Base-by-base conservation (phyloP, 2,797 vertebrate species). In the Myoxocephalus aenaeus region DNA sequence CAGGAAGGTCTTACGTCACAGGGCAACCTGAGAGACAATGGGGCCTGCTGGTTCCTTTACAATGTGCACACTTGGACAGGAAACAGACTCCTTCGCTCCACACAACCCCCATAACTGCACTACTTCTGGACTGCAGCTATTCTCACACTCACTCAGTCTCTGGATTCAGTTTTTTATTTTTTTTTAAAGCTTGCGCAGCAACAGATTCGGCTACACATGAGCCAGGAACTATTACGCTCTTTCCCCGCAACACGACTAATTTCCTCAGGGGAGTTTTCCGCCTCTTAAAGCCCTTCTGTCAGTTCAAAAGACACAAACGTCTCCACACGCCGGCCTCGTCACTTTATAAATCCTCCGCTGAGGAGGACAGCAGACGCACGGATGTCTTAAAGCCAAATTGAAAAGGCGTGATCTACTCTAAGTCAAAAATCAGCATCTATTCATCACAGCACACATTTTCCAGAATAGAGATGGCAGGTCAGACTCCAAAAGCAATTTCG, bases 1-100 rank as follows among this genome's bases (percentile, higher is more conserved):
- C 93, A 94, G 92, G 92, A 94, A 93, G 87, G 82, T 44, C 50
- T 81, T 64, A 80, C 88, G 85, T 90, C 87, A 93, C 84, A 14
- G 75, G 64, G 64, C 73, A 74, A 86, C 72, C 88, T 64, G 68
- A 72, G 80, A 91, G 89, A 94, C 93, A 94, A 94, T 93, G 80
- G 89, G 66, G 72, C 75, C 84, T 57, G 76, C 84, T 80, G 89
- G 90, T 86, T 90, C 73, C 79, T 89, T 84, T 78, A 89, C 87
- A 88, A 89, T 86, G 81, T 74, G 70, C 82, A 85, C 81, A 86
- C 75, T 88, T 25, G 71, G 86, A 86, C 90, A 92, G 89, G 89
- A 93, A 92, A 84, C 87, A 76, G 79, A 75, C 78, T 80, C 70
- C 75, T 77, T 59, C 64, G 76, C 79, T 64, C 65, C n/a, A 4